phyloP scores from a whole-genome alignment of 1,140 invertebrate genomes.

The Temnothorax curvispinosus region DNA sequence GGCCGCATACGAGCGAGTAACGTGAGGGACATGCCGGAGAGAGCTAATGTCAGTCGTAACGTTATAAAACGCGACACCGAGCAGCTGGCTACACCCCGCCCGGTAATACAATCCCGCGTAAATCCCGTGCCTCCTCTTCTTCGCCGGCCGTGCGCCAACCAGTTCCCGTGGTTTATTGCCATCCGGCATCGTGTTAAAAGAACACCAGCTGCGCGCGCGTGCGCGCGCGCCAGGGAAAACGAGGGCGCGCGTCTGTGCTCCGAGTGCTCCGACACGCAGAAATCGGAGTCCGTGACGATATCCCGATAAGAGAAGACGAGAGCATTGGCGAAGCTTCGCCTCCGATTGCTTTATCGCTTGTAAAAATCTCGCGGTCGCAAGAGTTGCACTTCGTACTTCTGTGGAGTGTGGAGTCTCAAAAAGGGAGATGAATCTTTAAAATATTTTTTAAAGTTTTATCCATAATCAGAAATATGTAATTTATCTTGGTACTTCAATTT shows the following conservation, averaged over 20 bases:
- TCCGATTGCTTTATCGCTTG: background rate
- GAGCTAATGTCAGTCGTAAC: slow-evolving; percentile 74
- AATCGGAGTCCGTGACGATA: slow-evolving; percentile 42
- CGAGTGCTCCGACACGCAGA: slow-evolving; percentile 18
- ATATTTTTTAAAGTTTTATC: slow-evolving; percentile 6
- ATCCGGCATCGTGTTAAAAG: slow-evolving; percentile 68
- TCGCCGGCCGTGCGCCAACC: slow-evolving; percentile 41
- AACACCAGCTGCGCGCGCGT: slow-evolving; percentile 53
- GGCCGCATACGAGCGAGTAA: slow-evolving; percentile 44
- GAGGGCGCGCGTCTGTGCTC: background rate
- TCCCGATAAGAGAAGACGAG: slow-evolving; percentile 33
- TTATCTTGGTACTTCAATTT: background rate
- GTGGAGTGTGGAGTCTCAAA: background rate
- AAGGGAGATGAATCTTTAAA: background rate
- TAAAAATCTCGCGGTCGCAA: background rate
- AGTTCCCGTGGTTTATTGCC: slow-evolving; percentile 72
- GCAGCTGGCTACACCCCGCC: slow-evolving; percentile 66
- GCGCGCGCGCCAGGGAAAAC: background rate
- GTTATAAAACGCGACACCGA: slow-evolving; percentile 78
- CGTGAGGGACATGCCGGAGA: slow-evolving; percentile 7
- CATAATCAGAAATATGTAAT: background rate
- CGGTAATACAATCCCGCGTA: slow-evolving; percentile 78
- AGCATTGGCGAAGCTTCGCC: background rate
- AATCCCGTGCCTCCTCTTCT: slow-evolving; percentile 73
- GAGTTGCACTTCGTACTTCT: background rate